Conservation (phyloP, 2,888 invertebrate genomes). For the Epinotia brunnichana region DNA sequence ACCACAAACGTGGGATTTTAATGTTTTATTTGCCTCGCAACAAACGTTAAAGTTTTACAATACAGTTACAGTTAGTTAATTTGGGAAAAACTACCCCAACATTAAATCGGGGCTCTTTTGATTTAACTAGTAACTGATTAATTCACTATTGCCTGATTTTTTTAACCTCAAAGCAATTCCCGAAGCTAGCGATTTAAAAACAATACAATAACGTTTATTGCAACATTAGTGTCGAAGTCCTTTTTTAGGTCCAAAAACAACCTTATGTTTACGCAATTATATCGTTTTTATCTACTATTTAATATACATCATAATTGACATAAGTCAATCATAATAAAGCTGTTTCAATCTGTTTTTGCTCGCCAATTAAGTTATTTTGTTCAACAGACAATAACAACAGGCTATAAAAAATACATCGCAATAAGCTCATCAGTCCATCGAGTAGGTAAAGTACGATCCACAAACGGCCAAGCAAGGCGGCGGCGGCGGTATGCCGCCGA, state of each 20-base stretch:
- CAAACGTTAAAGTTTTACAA: not conserved
- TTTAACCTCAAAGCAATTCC: not conserved
- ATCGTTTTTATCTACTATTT: constrained; percentile 13
- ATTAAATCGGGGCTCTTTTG: not conserved
- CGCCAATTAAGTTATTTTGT: constrained; percentile 20
- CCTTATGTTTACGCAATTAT: constrained; percentile 3
- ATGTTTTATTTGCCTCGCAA: too few relatives aligned
- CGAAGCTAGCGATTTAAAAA: not conserved
- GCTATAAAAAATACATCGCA: not conserved
- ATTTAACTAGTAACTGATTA: not conserved
- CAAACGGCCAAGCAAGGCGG: not conserved
- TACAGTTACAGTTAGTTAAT: not conserved
- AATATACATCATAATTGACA: constrained; percentile 3
- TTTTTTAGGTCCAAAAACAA: not conserved
- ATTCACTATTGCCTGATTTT: not conserved
- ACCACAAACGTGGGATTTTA: too few relatives aligned
- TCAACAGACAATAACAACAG: constrained; percentile 9
- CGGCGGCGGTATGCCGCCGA: not conserved
- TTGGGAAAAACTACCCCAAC: not conserved
- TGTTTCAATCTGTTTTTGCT: constrained; percentile 13
- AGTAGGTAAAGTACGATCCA: not conserved
- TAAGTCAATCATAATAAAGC: constrained; percentile 12
- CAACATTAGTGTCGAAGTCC: not conserved
- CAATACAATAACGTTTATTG: not conserved
- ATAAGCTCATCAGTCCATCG: not conserved